Evolutionary conservation across 53 echinoderm and acorn worm genomes (phyloP).

Genomic region (Hippasteria phrygiana): DNA sequence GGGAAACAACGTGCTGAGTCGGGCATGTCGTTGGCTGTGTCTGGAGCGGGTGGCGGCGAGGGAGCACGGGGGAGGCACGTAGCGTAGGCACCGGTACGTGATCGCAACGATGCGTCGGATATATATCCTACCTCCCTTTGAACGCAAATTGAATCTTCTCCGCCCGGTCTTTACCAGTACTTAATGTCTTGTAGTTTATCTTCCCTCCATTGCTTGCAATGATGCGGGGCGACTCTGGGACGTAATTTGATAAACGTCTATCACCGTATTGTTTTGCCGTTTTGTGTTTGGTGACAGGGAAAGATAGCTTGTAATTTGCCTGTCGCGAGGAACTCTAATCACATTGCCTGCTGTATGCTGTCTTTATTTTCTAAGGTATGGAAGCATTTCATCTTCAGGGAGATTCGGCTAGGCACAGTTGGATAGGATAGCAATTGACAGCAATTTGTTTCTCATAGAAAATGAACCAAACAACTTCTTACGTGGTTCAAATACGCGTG

Average conservation of each 20-base stretch:
- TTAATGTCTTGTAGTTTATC: slow-evolving; percentile 56
- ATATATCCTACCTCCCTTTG: slow-evolving; percentile 32
- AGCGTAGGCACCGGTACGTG: slow-evolving; percentile 49
- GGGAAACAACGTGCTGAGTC: slow-evolving; percentile 35
- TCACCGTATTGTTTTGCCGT: slow-evolving; percentile 58
- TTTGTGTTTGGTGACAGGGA: slow-evolving; percentile 28
- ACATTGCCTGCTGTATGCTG: slow-evolving; percentile 12
- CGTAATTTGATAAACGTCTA: slow-evolving; percentile 45
- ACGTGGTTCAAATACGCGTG: not conserved
- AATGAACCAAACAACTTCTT: slow-evolving; percentile 11
- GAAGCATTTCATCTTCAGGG: slow-evolving; percentile 21
- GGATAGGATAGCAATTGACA: slow-evolving; percentile 10
- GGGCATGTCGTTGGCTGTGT: slow-evolving; percentile 6
- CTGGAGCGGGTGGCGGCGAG: slow-evolving; percentile 39
- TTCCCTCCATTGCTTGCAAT: slow-evolving; percentile 29
- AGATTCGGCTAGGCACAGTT: not conserved
- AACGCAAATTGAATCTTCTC: slow-evolving; percentile 61
- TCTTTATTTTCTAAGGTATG: slow-evolving; percentile 18
- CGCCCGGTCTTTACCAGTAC: slow-evolving; percentile 37
- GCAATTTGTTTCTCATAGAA: slow-evolving; percentile 32
- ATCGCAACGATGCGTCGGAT: slow-evolving; percentile 44
- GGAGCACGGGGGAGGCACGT: slow-evolving; percentile 49
- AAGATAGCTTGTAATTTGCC: slow-evolving; percentile 59
- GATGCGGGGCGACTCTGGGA: slow-evolving; percentile 42
- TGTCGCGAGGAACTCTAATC: slow-evolving; percentile 21